phyloP scores from a whole-genome alignment of 1,140 invertebrate species.

The Hermetia illucens region DNA sequence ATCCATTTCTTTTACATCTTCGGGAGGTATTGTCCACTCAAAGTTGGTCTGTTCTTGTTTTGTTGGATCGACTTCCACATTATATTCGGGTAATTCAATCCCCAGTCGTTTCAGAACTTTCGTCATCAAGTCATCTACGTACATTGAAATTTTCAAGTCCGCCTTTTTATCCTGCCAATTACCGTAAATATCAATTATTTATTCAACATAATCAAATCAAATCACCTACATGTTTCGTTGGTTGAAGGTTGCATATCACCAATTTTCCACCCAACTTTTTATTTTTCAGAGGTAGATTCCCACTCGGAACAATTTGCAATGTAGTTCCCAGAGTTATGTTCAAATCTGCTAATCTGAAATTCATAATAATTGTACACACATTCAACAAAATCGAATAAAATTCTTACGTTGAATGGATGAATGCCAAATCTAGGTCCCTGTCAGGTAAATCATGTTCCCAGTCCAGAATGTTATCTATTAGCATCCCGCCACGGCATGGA shows the following conservation, averaged over 20 bases:
- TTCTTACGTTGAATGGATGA: constrained; percentile 71
- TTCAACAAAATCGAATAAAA: constrained; percentile 2
- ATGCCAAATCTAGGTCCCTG: constrained; percentile 71
- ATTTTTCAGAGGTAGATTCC: constrained; percentile 78
- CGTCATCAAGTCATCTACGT: constrained; percentile 74
- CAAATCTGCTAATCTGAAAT: constrained; percentile 69
- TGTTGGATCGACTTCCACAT: constrained; percentile 49
- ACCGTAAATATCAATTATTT: constrained; percentile 25
- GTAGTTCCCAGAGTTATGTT: constrained; percentile 92
- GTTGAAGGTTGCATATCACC: constrained; percentile 92
- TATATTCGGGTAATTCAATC: constrained; percentile 57
- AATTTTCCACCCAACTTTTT: constrained; percentile 80
- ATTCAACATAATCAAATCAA: constrained; percentile 2
- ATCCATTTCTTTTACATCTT: constrained; percentile 16
- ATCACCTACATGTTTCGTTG: constrained; percentile 80
- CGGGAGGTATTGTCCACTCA: constrained; percentile 46
- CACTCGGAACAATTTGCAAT: constrained; percentile 93
- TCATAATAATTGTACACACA: constrained; percentile 2
- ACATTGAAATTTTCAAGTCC: constrained; percentile 76
- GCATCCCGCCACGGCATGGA: constrained; percentile 68
- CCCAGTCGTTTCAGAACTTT: constrained; percentile 59
- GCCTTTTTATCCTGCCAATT: constrained; percentile 85
- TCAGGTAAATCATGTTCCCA: constrained; percentile 94
- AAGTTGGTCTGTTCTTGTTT: constrained; percentile 32
- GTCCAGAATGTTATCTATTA: constrained; percentile 87